phyloP scores from a whole-genome alignment of 2,888 invertebrate species.

The Ctena decussata region DNA sequence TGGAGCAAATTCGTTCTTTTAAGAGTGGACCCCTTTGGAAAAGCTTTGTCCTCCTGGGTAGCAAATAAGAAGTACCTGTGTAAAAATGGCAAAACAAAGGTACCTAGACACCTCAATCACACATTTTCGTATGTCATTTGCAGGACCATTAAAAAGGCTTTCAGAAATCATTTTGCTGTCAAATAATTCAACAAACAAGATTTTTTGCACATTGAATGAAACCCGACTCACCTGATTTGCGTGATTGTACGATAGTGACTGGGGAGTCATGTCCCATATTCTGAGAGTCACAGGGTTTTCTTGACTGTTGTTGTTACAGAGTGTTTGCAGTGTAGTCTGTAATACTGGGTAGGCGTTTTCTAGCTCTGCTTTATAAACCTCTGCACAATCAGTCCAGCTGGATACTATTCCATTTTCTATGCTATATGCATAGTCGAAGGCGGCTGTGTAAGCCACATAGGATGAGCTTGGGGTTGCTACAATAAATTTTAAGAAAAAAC shows the following conservation, averaged over 20 bases:
- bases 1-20: too few species aligned
- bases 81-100: too few species aligned
- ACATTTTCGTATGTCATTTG: too few species aligned
- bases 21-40: too few species aligned
- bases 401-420: conserved; percentile 6
- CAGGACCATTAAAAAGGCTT: too few species aligned
- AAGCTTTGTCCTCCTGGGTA: too few species aligned
- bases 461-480: conserved; percentile 14
- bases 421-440: conserved; percentile 34
- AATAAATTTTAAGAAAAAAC: conserved; percentile 6
- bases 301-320: neutral
- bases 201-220: too few species aligned
- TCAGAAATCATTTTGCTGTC: too few species aligned
- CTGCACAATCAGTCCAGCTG: neutral
- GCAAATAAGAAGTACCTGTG: too few species aligned
- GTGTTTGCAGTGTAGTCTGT: neutral
- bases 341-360: neutral
- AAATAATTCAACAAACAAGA: too few species aligned
- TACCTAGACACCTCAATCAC: too few species aligned
- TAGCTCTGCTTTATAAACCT: neutral
- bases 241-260: neutral
- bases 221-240: too few species aligned
- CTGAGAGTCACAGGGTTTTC: neutral
- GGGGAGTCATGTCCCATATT: neutral
- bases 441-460: conserved; percentile 31